phyloP scores from a whole-genome alignment of 2,113 vertebrate species.

The Dicerorhinus sumatrensis region DNA sequence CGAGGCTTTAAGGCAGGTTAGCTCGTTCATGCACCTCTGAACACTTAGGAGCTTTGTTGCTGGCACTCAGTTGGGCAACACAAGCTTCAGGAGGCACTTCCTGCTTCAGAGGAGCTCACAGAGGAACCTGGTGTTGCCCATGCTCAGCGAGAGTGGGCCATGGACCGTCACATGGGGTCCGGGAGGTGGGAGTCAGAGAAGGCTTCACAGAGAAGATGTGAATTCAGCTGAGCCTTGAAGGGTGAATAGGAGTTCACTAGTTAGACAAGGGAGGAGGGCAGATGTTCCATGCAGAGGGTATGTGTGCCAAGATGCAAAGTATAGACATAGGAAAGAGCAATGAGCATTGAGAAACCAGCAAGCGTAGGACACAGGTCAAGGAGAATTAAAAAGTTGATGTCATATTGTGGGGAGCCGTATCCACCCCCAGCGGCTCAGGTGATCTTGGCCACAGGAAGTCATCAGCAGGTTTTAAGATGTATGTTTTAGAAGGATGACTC shows the following conservation, averaged over 20 bases:
- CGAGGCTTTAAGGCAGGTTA: neutral
- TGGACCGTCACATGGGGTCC: neutral
- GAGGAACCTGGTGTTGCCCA: accelerated
- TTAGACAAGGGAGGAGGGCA: neutral
- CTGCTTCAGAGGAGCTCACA: neutral
- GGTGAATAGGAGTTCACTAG: neutral
- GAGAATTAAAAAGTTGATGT: neutral
- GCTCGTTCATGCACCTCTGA: neutral
- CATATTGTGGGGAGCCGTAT: too few species aligned
- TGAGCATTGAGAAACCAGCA: neutral
- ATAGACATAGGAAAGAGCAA: neutral
- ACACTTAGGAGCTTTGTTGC: neutral
- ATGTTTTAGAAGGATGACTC: neutral
- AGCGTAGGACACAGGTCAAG: neutral
- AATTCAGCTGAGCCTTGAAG: neutral
- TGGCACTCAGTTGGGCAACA: neutral
- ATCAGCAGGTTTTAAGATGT: neutral
- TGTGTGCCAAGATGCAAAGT: neutral
- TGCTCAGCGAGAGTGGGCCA: too few species aligned
- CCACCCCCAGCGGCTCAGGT: neutral
- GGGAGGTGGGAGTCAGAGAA: neutral
- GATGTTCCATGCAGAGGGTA: neutral
- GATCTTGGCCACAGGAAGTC: neutral
- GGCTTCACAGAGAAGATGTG: neutral
- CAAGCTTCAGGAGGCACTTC: neutral